Evolutionary conservation across 2,888 invertebrate species (phyloP), one percentile per base, ranked within the genome.

Genomic region (Caradrina kadenii): DNA sequence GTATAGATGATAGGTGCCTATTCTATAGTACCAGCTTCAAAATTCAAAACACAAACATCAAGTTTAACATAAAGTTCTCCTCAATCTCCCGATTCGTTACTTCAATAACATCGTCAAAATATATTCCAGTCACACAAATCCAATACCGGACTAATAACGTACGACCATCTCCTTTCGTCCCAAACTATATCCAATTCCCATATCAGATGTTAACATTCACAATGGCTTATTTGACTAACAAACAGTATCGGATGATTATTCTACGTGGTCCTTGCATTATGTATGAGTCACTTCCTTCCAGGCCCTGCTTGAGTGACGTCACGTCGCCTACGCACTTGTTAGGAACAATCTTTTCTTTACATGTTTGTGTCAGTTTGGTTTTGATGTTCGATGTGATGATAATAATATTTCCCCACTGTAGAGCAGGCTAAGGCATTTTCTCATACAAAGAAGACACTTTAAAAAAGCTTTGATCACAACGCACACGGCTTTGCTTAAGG

Each of bases 151-250:
- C 64, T 66, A 73, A 66, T 64, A 80, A 59, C 52, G 49, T 58
- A 26, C 26, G 26, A 26, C 26, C 26, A 22, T 61, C 63, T 73
- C 72, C 70, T 68, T 71, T 68, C 58, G 48, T 63, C 11, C 63
- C 62, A 48, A 65, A 61, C 56, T 63, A 52, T 67, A 61, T 53
- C 64, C 79, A 59, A 73, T 86, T 80, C 82, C 85, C 81, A 86
- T 90, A 92, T 91, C 89, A 87, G 89, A 92, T 91, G 89, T 87
- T 84, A 88, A 86, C 87, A 84, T 81, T 86, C 87, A 93, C 93
- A 94, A 94, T 93, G 83, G 89, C 92, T 92, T 94, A 95, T 94
- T 95, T 95, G 94, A 93, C 94, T 95, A 94, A 94, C 94, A 95
- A 95, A 93, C 93, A 90, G 90, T 89, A 92, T 93, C 88, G 89